Evolutionary conservation across 2,888 invertebrate species (phyloP), one percentile per base, ranked within the genome.

Genomic region (Bombylius discolor): DNA sequence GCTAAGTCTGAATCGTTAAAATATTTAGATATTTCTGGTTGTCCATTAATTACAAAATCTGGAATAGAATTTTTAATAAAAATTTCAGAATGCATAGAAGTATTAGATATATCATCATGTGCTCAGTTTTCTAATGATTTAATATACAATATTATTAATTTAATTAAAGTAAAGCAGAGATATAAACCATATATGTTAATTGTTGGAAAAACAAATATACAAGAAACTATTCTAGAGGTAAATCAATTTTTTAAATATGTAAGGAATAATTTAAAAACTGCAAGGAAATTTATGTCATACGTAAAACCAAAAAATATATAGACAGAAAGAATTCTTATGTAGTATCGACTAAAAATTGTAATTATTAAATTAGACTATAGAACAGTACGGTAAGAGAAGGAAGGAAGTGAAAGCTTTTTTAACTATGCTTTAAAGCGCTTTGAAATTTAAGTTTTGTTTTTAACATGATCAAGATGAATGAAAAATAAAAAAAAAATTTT

Each of bases 51-150:
- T 33, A 47, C 42, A 9, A n/a, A 14, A 47, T 12, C 7, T 34
- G 53, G 52, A 42, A 9, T 56, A n/a, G 11, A 42, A 5, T 13
- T 36, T 39, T 50, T 53, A 42, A 42, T 56, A 8, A 47, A 14
- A 33, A 51, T 32, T 33, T 42, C 56, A 39, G 34, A 42, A 23
- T 47, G 36, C 13, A 36, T 56, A 45, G 48, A 56, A 48, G 9
- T 47, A 42, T 46, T 56, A 33, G 56, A 56, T 47, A 42, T 56
- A 47, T 56, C 56, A 8, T 31, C 39, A 47, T 49, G 52, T 14
- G 6, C 13, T 12, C 53, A 51, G 32, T 47, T 33, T 13, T 14
- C 23, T 50, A 13, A 31, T 39, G 50, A 50, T 33, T 34, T 52
- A 11, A 47, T 56, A 33, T 32, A 42, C 11, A 47, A 49, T 14